phyloP scores from a whole-genome alignment of 2,888 invertebrate species.

The Parnassius apollo region DNA sequence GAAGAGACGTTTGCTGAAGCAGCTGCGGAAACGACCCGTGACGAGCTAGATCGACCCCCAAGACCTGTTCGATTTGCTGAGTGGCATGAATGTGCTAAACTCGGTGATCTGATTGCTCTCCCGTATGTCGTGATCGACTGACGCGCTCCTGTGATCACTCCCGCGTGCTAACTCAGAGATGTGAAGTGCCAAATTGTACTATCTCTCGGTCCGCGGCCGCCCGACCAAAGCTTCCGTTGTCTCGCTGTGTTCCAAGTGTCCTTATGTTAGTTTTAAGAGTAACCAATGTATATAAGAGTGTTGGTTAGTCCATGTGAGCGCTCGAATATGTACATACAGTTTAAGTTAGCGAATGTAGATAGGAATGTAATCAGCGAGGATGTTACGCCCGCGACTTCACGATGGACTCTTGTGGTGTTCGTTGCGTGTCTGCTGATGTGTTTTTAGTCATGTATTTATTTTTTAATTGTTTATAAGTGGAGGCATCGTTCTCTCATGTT shows the following conservation, averaged over 20 bases:
- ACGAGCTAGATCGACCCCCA: slow-evolving; percentile 52
- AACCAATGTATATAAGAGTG: slow-evolving; percentile 33
- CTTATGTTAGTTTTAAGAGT: slow-evolving; percentile 62
- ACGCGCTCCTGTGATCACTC: slow-evolving; percentile 41
- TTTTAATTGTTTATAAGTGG: slow-evolving; percentile 36
- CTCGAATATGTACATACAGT: slow-evolving; percentile 58
- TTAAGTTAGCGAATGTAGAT: slow-evolving; percentile 47
- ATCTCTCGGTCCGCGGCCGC: slow-evolving; percentile 30
- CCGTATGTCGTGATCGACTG: slow-evolving; percentile 98
- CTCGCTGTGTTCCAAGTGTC: slow-evolving; percentile 65
- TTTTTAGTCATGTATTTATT: slow-evolving; percentile 58
- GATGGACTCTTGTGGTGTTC: slow-evolving; percentile 8
- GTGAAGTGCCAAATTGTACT: slow-evolving; percentile 34
- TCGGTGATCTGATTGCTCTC: slow-evolving; percentile 93
- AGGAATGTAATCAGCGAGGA: slow-evolving; percentile 37
- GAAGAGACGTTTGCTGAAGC: slow-evolving; percentile 32
- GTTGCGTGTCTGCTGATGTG: slow-evolving; percentile 30
- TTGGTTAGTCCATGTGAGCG: slow-evolving; percentile 36
- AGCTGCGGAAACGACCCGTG: slow-evolving; percentile 34
- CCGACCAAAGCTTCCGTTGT: slow-evolving; percentile 45
- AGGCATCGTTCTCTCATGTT: slow-evolving; percentile 28
- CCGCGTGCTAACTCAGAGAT: slow-evolving; percentile 20
- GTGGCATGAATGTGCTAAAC: slow-evolving; percentile 94
- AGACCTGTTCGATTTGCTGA: slow-evolving; percentile 85
- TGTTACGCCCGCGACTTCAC: slow-evolving; percentile 1